phyloP scores from a whole-genome alignment of 2,888 invertebrate genomes.

The Teinopalpus imperialis region DNA sequence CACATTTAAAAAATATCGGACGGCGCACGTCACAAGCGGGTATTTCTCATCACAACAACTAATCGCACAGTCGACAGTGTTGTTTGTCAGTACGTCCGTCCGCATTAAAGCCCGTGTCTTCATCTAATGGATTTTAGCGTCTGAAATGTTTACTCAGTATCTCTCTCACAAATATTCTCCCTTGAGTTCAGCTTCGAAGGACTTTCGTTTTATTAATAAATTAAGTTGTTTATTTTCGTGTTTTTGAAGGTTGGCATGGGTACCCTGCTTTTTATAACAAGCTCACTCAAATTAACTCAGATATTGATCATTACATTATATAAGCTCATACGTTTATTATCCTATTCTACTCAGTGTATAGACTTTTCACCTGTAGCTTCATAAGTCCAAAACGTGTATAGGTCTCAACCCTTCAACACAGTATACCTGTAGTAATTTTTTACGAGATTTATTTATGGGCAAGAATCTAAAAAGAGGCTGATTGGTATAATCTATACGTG shows the following conservation, averaged over 20 bases:
- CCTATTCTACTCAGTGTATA: too few relatives aligned
- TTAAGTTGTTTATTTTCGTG: slow-evolving; percentile 19
- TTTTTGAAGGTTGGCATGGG: slow-evolving; percentile 3
- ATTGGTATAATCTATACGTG: too few relatives aligned
- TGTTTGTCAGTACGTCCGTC: slow-evolving; percentile 57
- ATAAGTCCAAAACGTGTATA: too few relatives aligned
- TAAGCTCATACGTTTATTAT: too few relatives aligned
- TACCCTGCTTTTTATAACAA: too few relatives aligned
- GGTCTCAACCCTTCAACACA: too few relatives aligned
- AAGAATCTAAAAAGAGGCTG: too few relatives aligned
- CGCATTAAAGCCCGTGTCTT: slow-evolving; percentile 46
- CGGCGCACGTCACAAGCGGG: slow-evolving; percentile 10
- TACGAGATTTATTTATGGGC: too few relatives aligned
- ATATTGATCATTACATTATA: too few relatives aligned
- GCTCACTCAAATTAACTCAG: too few relatives aligned
- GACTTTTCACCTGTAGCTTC: too few relatives aligned
- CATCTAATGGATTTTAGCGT: slow-evolving; percentile 59
- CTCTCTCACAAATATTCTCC: slow-evolving; percentile 16
- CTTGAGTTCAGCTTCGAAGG: slow-evolving; percentile 8
- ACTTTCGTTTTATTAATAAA: slow-evolving; percentile 23
- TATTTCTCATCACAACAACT: slow-evolving; percentile 27
- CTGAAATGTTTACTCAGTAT: slow-evolving; percentile 48
- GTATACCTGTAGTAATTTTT: too few relatives aligned
- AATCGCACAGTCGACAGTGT: slow-evolving; percentile 29
- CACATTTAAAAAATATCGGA: slow-evolving; percentile 11